Percentiles rank a stretch among this genome's conserved stretches.
These are phyloP conservation scores for Temnothorax longispinosus DNA, from an alignment of 1,140 invertebrate genomes.

Conservation along the genomic window DNA sequence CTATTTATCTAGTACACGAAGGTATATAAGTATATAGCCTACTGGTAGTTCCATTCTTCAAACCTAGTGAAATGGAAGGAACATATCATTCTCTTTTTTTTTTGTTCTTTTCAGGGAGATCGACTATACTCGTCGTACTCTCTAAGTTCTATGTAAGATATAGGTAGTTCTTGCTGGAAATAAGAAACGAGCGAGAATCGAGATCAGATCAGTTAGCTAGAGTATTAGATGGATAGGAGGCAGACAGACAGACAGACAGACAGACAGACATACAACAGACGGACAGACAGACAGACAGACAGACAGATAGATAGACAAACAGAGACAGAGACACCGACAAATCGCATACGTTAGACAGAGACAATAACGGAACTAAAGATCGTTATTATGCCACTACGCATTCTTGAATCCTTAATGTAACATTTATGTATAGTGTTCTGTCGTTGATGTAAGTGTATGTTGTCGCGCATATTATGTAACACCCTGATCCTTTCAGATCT, in stretches of 20 bases:
- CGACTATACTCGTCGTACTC: background rate
- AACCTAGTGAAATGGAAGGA: constrained; percentile 55
- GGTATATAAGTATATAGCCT: constrained; percentile 14
- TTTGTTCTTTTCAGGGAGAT: constrained; percentile 26
- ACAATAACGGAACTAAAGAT: constrained; percentile 71
- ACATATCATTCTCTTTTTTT: constrained; percentile 29
- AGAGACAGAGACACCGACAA: constrained; percentile 69
- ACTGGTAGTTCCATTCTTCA: constrained; percentile 67
- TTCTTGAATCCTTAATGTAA: constrained; percentile 67
- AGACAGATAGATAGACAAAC: constrained; percentile 68
- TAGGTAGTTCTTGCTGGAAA: constrained; percentile 65
- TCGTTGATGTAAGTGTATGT: constrained; percentile 9
- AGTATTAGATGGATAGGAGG: constrained; percentile 69
- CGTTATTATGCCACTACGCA: constrained; percentile 68
- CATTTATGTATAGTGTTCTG: constrained; percentile 64
- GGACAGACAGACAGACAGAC: constrained; percentile 75
- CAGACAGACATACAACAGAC: constrained; percentile 71
- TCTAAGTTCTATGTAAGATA: constrained; percentile 59
- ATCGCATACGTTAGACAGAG: constrained; percentile 71
- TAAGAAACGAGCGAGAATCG: constrained; percentile 68
- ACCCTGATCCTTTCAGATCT: background rate
- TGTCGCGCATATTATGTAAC: background rate
- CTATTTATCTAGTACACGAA: constrained; percentile 35
- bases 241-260: constrained; percentile 67
- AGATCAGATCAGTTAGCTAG: constrained; percentile 66